Evolutionary conservation across 2,113 vertebrate species (phyloP), one percentile per base, ranked within the genome.

Genomic region (Phylloscopus whistleri): DNA sequence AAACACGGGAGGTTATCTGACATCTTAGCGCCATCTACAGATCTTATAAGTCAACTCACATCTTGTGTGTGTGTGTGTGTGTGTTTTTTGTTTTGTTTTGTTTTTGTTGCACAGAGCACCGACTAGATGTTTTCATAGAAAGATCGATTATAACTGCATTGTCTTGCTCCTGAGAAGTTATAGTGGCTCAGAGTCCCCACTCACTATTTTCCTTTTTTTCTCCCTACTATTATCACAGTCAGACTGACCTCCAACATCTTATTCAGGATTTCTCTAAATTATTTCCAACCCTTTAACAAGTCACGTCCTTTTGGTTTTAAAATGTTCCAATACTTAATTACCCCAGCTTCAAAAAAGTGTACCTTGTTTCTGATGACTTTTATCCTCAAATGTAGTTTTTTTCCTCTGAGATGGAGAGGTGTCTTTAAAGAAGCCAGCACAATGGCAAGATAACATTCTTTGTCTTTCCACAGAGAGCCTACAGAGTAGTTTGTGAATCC

Each of bases 391-490:
- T 26, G 20, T 41, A 56, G 9, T 23, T 5, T 90, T 84, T 84
- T 66, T 39, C 44, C 33, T 55, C 51, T 59, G 41, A 87, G 76
- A 69, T n/a, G 2, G 28, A 84, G 73, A 87, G 22, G 10, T 6
- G 7, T 52, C 33, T 89, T 69, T 89, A 33, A 62, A n/a, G 55
- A 70, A 80, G 16, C 31, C 41, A 89, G 23, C 22, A 66, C 9
- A 68, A 70, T 17, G 68, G 41, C 86, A 78, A 76, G n/a, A 93
- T 51, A 95, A 68, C 7, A 23, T 56, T 55, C 81, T 91, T 91
- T 93, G 60, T 83, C 37, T 70, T 79, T 52, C 33, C 35, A 81
- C 53, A 88, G 44, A 79, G 3, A 70, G 7, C 31, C 31, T 43
- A 35, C n/a, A 78, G 75, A 79, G 23, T 8, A 64, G 22, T 16